Evolutionary conservation across 1,140 invertebrate species (phyloP).

Genomic region (Atta cephalotes): DNA sequence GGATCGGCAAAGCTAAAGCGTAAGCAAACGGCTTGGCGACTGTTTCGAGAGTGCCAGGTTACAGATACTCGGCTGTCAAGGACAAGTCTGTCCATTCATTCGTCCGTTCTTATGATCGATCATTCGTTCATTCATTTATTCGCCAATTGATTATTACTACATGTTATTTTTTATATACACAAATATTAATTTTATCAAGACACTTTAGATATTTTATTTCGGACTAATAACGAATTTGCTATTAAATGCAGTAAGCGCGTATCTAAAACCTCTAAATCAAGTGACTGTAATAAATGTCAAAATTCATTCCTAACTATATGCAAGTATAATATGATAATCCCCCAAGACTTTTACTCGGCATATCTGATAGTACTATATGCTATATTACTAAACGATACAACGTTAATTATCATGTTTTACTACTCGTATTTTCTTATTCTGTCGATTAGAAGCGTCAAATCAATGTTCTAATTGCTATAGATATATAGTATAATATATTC

Average conservation of each 20-base stretch:
- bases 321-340: background rate
- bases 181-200: background rate
- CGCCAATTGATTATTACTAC: constrained; percentile 41
- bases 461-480: background rate
- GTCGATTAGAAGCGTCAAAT: background rate
- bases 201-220: background rate
- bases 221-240: background rate
- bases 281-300: background rate
- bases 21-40: constrained; percentile 53
- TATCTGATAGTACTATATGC: background rate
- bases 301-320: background rate
- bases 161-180: background rate
- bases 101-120: constrained; percentile 53
- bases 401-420: background rate
- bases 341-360: background rate
- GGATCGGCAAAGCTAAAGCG: constrained; percentile 49
- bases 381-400: background rate
- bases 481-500: no score
- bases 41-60: constrained; percentile 69
- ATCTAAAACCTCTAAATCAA: background rate
- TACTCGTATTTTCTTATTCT: background rate
- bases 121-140: constrained; percentile 53
- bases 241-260: background rate
- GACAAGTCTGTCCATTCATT: constrained; percentile 74
- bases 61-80: constrained; percentile 68